phyloP scores from a whole-genome alignment of 1,140 invertebrate genomes.

The Carcinoscorpius rotundicauda region DNA sequence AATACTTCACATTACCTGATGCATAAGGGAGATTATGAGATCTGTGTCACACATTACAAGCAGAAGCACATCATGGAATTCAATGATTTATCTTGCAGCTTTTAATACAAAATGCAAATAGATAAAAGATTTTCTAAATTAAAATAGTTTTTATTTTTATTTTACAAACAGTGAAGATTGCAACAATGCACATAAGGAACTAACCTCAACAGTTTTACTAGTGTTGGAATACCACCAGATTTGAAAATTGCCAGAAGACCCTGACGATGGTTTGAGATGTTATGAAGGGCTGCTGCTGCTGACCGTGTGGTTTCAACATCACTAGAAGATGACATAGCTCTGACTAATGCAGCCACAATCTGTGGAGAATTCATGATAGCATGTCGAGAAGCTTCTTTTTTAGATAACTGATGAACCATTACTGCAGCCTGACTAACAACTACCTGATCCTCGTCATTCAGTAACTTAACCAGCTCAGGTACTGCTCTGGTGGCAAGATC shows the following conservation, averaged over 20 bases:
- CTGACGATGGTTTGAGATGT: slow-evolving; percentile 37
- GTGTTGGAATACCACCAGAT: slow-evolving; percentile 39
- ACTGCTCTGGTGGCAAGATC: slow-evolving; percentile 37
- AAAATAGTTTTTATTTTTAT: too few species aligned
- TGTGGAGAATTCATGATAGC: slow-evolving; percentile 38
- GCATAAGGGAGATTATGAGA: too few species aligned
- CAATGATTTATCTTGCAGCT: too few species aligned
- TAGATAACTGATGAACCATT: slow-evolving; percentile 56
- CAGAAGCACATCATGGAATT: too few species aligned
- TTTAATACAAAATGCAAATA: too few species aligned
- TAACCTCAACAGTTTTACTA: slow-evolving; percentile 48
- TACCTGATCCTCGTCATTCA: slow-evolving; percentile 46
- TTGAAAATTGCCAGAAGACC: slow-evolving; percentile 41
- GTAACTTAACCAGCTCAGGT: slow-evolving; percentile 37
- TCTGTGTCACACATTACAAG: too few species aligned
- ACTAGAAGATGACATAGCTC: slow-evolving; percentile 35
- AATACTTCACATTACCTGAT: too few species aligned
- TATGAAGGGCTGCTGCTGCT: slow-evolving; percentile 36
- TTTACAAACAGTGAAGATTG: too few species aligned
- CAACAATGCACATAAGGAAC: not conserved
- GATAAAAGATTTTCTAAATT: too few species aligned
- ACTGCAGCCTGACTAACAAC: slow-evolving; percentile 94
- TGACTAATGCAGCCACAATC: slow-evolving; percentile 34
- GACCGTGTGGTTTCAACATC: slow-evolving; percentile 33
- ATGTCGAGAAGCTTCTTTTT: slow-evolving; percentile 38